Evolutionary conservation across 2,888 invertebrate species (phyloP).

Genomic region (Plebejus melissa): DNA sequence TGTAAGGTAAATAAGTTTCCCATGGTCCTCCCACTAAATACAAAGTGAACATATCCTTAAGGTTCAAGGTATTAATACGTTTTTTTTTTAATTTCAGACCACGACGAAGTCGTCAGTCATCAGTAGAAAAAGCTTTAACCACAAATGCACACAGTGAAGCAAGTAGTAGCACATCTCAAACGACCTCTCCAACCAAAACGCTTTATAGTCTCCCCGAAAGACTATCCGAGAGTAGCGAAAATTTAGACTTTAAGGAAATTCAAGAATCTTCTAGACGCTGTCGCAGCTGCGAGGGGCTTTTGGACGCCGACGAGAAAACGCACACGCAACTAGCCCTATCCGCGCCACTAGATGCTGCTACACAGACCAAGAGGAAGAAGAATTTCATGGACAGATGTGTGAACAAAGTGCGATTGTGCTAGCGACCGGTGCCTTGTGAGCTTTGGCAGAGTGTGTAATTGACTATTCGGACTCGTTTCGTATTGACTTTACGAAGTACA

Average conservation of each 20-base stretch:
- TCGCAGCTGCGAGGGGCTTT: conserved; percentile 82
- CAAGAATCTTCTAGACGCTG: conserved; percentile 65
- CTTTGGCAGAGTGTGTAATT: conserved; percentile 67
- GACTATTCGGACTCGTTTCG: conserved; percentile 68
- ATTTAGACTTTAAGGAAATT: conserved; percentile 54
- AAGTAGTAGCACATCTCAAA: conserved; percentile 63
- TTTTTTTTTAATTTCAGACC: conserved; percentile 50
- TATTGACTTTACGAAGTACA: conserved; percentile 73
- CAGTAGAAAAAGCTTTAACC: conserved; percentile 59
- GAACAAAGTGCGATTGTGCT: conserved; percentile 88
- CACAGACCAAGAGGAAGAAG: conserved; percentile 83
- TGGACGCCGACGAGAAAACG: conserved; percentile 74
- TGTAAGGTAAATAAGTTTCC: conserved; percentile 50
- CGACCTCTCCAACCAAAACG: conserved; percentile 66
- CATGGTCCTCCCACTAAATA: no score
- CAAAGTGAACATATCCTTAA: background rate
- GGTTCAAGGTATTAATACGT: background rate
- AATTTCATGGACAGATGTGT: conserved; percentile 93
- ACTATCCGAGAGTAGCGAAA: conserved; percentile 64
- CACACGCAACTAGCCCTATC: conserved; percentile 78
- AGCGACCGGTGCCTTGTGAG: conserved; percentile 61
- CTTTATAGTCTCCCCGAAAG: conserved; percentile 67
- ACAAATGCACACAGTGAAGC: conserved; percentile 63
- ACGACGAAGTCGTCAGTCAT: conserved; percentile 68
- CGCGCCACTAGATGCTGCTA: conserved; percentile 77